Base-by-base conservation (phyloP, 2,797 vertebrate genomes). In the Argya squamiceps region DNA sequence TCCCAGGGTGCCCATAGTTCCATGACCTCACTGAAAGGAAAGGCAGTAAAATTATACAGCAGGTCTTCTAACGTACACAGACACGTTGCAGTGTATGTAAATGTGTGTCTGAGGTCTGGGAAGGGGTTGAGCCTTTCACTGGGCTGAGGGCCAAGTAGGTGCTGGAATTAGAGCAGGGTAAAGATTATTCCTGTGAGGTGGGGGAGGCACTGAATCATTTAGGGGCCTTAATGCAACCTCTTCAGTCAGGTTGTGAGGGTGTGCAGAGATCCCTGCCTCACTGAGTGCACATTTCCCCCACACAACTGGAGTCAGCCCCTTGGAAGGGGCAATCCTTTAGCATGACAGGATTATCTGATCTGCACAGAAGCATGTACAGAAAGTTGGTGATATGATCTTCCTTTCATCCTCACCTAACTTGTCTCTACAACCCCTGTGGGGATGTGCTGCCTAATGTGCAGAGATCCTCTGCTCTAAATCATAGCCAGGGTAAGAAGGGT, bases 71-170 rank as follows among this genome's bases (percentile, higher is more conserved):
- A 77, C 0, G 0, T 60, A 84, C 87, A 75, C 59, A 94, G 69
- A 91, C 62, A 78, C 7, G 11, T 43, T 68, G 65, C 91, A 46
- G 63, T 70, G 47, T 81, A 90, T 88, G 91, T 87, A 96, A 95
- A 95, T 95, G 83, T 6, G 5, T 18, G 52, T 82, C 78, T 93
- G 44, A 32, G 91, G 69, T 88, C 82, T 89, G 87, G 65, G 92
- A 92, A 90, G 82, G 79, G 82, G 70, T 81, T 7, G 17, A 84
- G 64, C 34, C 62, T 75, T 83, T 78, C 44, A 29, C 65, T 78
- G 73, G 91, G 75, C 84, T 46, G 76, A 81, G 47, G 82, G 73
- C 91, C 92, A 95, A 89, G 71, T 39, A 93, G 91, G 67, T 94
- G 63, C 55, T 86, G 84, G 87, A 84, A 93, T 86, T 77, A 95